Evolutionary conservation across 2,113 vertebrate genomes (phyloP), one percentile per base, ranked within the genome.

Genomic region (Coptodon rendalli): DNA sequence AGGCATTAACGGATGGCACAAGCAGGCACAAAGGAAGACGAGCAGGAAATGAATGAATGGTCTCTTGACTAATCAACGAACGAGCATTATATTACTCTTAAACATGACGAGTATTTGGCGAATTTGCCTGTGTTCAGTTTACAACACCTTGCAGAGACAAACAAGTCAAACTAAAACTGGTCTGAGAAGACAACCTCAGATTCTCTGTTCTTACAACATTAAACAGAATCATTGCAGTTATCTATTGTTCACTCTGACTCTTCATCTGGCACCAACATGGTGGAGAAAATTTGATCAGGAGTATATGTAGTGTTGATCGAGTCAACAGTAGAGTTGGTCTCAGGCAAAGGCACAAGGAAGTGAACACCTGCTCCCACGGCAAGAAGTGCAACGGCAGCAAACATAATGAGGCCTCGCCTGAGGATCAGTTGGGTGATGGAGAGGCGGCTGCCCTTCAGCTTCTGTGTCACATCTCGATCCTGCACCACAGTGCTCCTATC

Each of bases 341-440:
- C 83, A 7, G 95, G 96, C 14, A 93, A 71, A 9, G 96, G 95
- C 29, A 95, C 66, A 3, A 92, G 89, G 31, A 94, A 86, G 84
- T 94, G 93, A 63, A 95, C 81, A 5, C 22, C 52, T 2, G 83
- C 43, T 45, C 96, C 96, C n/a, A 87, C 88, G 38, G 71, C 90
- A 9, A 97, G 93, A 7, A 96, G 80, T 16, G 84, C 57, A 29
- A 95, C 34, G 5, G 92, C 92, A 8, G 81, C 92, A 14, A 96
- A 86, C 34, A 89, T 13, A 36, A 87, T 84, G 80, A 96, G 82
- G 40, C 96, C 95, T 88, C 96, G 92, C 9, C 95, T 90, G 87
- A 97, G 17, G 34, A 97, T 22, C 88, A 97, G 93, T 93, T 97
- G 96, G 31, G 88, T 52, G 11, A 89, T 80, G 17, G 96, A 95